A percentile compares a stretch with the other conserved stretches of the same genome.
Conservation (phyloP, 2,888 invertebrate species). For the Xanthia togata region DNA sequence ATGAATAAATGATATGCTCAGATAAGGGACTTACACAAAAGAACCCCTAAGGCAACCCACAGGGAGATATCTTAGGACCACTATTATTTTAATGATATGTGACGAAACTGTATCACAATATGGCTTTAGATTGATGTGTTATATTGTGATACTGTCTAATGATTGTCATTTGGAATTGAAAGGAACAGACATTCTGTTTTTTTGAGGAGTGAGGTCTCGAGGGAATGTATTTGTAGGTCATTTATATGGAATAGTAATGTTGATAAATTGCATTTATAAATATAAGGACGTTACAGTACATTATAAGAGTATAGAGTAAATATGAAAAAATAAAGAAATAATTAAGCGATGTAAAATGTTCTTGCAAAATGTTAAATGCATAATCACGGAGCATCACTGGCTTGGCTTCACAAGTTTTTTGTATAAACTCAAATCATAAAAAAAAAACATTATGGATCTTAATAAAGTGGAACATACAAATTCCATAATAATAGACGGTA, state of each 20-base stretch:
- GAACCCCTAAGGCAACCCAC: constrained; percentile 80
- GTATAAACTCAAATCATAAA: not conserved
- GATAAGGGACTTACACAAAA: constrained; percentile 86
- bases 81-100: constrained; percentile 86
- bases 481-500: not conserved
- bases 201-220: constrained; percentile 48
- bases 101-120: constrained; percentile 86
- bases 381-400: not conserved
- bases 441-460: not conserved
- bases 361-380: not conserved
- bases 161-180: constrained; percentile 69
- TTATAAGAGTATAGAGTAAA: not conserved
- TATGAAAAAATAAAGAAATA: no score
- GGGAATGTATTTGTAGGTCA: constrained; percentile 60
- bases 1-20: constrained; percentile 88
- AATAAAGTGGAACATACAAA: not conserved
- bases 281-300: not conserved
- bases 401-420: not conserved
- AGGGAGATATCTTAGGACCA: constrained; percentile 81
- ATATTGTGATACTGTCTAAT: constrained; percentile 68
- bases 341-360: not conserved
- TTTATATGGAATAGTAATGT: constrained; percentile 46
- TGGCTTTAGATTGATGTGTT: constrained; percentile 67
- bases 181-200: constrained; percentile 58
- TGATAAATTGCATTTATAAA: constrained; percentile 40